Conservation (phyloP, 2,113 vertebrate genomes). For the Entosphenus tridentatus region DNA sequence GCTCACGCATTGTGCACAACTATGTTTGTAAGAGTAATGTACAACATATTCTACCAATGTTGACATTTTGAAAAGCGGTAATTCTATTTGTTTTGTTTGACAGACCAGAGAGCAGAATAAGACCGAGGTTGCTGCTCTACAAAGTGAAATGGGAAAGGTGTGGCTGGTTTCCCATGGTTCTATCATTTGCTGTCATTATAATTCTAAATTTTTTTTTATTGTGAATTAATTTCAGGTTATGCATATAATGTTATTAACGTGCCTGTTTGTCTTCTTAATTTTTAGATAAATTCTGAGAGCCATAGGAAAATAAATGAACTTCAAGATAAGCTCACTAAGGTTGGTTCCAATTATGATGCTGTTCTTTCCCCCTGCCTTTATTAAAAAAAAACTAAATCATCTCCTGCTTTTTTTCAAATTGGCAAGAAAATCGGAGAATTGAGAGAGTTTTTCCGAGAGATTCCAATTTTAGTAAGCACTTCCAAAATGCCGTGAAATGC, state of each 20-base stretch:
- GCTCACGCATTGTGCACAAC: no score
- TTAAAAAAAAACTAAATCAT: no score
- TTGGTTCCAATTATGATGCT: slow-evolving; percentile 15
- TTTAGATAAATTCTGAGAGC: slow-evolving; percentile 65
- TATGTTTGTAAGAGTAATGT: no score
- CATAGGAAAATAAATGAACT: slow-evolving; percentile 75
- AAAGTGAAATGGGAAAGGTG: slow-evolving; percentile 74
- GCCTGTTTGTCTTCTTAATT: slow-evolving; percentile 9
- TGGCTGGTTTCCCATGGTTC: no score
- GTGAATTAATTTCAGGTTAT: slow-evolving; percentile 14
- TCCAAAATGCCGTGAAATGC: no score
- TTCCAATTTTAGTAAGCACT: no score
- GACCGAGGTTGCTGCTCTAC: slow-evolving; percentile 53
- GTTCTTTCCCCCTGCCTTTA: no score
- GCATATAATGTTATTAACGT: background rate
- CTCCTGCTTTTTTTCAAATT: no score
- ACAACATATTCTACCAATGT: no score
- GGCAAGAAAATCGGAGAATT: no score
- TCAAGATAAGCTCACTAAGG: slow-evolving; percentile 81
- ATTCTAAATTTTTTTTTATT: slow-evolving; percentile 7
- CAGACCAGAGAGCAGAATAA: slow-evolving; percentile 89
- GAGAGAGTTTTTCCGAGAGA: no score
- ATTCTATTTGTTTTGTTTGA: slow-evolving; percentile 10
- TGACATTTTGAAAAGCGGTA: no score
- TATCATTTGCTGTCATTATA: background rate